Evolutionary conservation across 2,888 invertebrate genomes (phyloP), one percentile per base, ranked within the genome.

Genomic region (Agrenia bidenticulata): DNA sequence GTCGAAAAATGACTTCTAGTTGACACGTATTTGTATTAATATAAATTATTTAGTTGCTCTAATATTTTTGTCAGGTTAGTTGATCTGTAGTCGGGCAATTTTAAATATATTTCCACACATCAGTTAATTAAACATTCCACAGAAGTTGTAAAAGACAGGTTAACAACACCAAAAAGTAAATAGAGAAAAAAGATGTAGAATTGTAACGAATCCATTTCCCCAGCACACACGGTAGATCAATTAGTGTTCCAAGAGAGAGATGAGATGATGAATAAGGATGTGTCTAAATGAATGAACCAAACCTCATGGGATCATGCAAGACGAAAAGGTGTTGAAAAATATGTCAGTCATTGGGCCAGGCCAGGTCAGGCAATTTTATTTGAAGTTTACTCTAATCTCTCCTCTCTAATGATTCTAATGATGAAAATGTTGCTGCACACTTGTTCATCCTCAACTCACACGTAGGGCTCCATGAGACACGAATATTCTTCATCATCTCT

Each of bases 261-360:
- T 17, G 45, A 45, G 15, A 45, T 17, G 19, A 45, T 17, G 9
- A 15, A 39, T 39, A 32, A 32, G 32, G 32, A 32, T 32, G 32
- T 32, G 32, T 32, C 32, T 11, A 32, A 32, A 32, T 32, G 32
- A 32, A 32, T 32, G 32, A 32, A 32, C 32, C 21, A 51, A 55
- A 55, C 13, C 55, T 13, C 19, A 24, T 4, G 5, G 27, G 51
- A 55, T 62, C 62, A 55, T 54, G 54, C 54, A 26, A 63, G 42
- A 42, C 45, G n/a, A 26, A 41, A 63, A 60, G 64, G 64, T 64
- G 64, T 64, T 64, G 64, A 61, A 64, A 64, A 60, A 39, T 27
- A 55, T 64, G 64, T 64, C 64, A 64, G 60, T 60, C 45, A 60
- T 42, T 59, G 19, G 53, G 49, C 15, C 41, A 57, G 42, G 45